Percentiles rank a stretch among this genome's conserved stretches.
These are phyloP conservation scores for Aphaenogaster rudis DNA, from an alignment of 1,140 invertebrate species.

Conservation along the genomic window DNA sequence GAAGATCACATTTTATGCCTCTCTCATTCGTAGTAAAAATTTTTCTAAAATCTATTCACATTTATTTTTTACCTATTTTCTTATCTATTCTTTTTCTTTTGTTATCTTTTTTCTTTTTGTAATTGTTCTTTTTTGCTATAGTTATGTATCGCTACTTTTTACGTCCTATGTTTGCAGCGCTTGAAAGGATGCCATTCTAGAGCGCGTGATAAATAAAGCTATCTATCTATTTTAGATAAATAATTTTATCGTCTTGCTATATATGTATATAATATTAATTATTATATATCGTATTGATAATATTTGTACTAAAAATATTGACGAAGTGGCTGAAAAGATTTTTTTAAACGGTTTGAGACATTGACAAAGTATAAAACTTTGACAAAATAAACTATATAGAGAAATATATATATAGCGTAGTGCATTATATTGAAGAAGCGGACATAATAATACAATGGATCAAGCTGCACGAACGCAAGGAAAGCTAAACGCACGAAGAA, in stretches of 20 bases:
- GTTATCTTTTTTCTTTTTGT: no score
- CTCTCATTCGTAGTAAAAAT: background rate
- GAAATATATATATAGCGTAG: background rate
- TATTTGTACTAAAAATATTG: background rate
- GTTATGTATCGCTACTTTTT: no score
- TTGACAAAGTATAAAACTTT: background rate
- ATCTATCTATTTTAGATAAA: background rate
- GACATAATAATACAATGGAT: constrained; percentile 10
- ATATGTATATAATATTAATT: no score
- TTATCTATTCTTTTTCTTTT: no score
- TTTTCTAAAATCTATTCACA: background rate
- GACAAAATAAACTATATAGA: background rate
- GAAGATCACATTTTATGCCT: background rate
- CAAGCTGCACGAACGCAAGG: background rate
- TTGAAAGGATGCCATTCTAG: no score
- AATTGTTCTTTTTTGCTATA: no score
- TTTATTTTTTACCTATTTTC: no score
- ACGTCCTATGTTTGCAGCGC: no score
- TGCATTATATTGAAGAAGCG: background rate
- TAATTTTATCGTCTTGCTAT: background rate
- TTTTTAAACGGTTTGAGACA: background rate
- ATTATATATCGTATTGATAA: background rate
- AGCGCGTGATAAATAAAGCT: no score
- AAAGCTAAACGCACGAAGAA: constrained; percentile 27
- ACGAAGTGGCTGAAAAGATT: background rate